phyloP scores from a whole-genome alignment of 2,888 invertebrate genomes.

The Nomada flava region DNA sequence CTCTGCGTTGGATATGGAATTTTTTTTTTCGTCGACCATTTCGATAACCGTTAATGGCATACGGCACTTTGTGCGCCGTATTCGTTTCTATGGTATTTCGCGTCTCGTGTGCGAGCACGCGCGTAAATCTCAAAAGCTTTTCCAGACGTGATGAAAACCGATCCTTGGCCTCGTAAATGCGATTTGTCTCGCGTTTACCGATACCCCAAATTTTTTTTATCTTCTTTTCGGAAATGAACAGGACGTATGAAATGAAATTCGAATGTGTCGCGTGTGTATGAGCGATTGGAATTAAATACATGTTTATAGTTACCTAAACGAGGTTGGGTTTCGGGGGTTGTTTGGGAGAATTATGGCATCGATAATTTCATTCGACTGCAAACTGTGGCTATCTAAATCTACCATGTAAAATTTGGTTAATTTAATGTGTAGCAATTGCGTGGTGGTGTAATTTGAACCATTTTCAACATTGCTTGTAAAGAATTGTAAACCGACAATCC shows the following conservation, averaged over 20 bases:
- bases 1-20: slow-evolving; percentile 54
- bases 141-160: slow-evolving; percentile 15
- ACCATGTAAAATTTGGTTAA: neutral
- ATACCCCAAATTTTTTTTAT: neutral
- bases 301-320: too few species aligned
- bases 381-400: too few species aligned
- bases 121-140: slow-evolving; percentile 29
- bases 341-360: too few species aligned
- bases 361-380: too few species aligned
- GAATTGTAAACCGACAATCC: neutral
- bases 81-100: slow-evolving; percentile 43
- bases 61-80: slow-evolving; percentile 27
- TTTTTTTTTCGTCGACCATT: slow-evolving; percentile 59
- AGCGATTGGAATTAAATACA: too few species aligned
- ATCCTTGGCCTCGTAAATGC: slow-evolving; percentile 23
- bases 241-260: neutral
- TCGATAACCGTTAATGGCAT: slow-evolving; percentile 64
- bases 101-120: slow-evolving; percentile 3
- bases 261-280: too few species aligned
- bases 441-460: neutral
- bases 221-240: neutral
- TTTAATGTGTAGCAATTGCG: neutral
- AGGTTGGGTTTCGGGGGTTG: too few species aligned
- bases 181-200: neutral
- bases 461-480: neutral